Base-by-base conservation (phyloP, 2,888 invertebrate genomes). In the Blastobasis lacticolella region DNA sequence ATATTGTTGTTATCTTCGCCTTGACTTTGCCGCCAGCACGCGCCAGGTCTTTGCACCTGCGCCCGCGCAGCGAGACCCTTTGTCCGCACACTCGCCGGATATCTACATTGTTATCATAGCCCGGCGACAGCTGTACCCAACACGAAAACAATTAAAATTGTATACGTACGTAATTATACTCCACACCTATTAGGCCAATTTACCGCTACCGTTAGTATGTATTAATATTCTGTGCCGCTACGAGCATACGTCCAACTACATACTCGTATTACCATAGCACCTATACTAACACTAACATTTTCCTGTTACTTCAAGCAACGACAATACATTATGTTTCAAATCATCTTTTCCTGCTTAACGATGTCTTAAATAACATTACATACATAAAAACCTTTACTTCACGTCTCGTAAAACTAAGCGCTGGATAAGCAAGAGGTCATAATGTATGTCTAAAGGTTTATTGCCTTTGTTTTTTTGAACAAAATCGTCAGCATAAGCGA, bases 401-500 rank as follows among this genome's bases (percentile, higher is more conserved):
- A 71, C 69, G 67, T 70, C 66, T 72, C 75, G 69, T 78, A 75
- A 77, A 75, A 71, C 64, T 68, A 65, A 72, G 73, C 72, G 77
- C 73, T 77, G 71, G 67, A 71, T 75, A 76, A 75, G 76, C 73
- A 75, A 65, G 64, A 61, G 56, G 49, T 56, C 58, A 23, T 23
- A 23, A 23, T 23, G 23, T 23, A 23, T 2, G 23, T 23, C 23
- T 23, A 23, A 23, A 23, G 23, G 23, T 51, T 53, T 48, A 54
- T 57, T 59, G 49, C 47, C 54, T 69, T 68, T 67, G 38, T 45
- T 37, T 44, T 36, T 7, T 23, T 37, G 5, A 58, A 57, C 55
- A 56, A 56, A 56, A 59, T 50, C 50, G 48, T 42, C 52, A 44
- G 55, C 55, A 56, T 57, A 59, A 54, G 57, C 47, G 54, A 52